These are phyloP conservation scores for Montipora capricornis DNA, from an alignment of 64 coral and sea anemone species.

Conservation along the genomic window DNA sequence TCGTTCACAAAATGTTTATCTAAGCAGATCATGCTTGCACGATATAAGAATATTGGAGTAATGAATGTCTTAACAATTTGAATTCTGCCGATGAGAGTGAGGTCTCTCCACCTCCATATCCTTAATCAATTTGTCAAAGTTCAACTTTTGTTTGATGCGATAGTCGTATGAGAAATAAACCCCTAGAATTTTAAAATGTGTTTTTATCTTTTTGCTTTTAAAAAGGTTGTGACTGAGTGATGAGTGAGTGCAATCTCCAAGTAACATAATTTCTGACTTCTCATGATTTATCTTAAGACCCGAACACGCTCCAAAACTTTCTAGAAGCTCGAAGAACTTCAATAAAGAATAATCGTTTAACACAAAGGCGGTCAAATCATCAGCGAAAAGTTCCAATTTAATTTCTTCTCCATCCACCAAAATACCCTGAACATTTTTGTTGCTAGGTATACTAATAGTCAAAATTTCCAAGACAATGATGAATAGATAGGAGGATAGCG, in stretches of 20 bases:
- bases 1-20: constrained; percentile 55
- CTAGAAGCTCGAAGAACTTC: constrained; percentile 5
- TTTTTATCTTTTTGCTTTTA: no score
- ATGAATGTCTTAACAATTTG: no score
- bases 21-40: no score
- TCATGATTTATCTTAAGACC: no score
- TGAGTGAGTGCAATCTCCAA: not conserved
- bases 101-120: no score
- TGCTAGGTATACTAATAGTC: no score
- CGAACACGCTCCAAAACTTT: not conserved
- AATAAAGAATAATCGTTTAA: not conserved
- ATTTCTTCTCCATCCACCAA: constrained; percentile 7
- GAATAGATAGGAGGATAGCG: not conserved
- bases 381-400: constrained; percentile 45
- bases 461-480: no score
- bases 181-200: not conserved
- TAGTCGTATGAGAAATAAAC: constrained; percentile 18
- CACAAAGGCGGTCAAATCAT: constrained; percentile 37
- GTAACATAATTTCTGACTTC: constrained; percentile 26
- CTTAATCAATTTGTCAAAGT: constrained; percentile 13
- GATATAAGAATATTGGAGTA: no score
- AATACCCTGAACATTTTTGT: constrained; percentile 12
- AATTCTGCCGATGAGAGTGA: no score
- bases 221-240: not conserved
- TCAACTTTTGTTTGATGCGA: not conserved